A percentile compares a stretch with the other conserved stretches of the same genome.
Conservation (phyloP, 2,888 invertebrate species). For the Melanophora roralis region DNA sequence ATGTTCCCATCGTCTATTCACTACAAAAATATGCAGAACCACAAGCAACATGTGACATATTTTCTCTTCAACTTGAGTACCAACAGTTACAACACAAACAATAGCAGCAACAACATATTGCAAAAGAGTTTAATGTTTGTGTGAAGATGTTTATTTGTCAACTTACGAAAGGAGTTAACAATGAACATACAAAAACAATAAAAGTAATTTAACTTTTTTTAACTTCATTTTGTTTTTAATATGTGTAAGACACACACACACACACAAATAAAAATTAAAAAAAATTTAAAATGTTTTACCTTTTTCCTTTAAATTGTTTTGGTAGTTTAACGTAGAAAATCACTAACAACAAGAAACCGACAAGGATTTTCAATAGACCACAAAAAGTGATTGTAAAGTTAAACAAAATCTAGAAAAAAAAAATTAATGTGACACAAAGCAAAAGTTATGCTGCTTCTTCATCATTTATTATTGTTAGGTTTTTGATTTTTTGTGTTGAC, state of each 20-base stretch:
- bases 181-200: not conserved
- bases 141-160: conserved; percentile 6
- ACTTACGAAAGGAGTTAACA: conserved; percentile 10
- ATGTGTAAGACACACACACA: not conserved
- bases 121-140: not conserved
- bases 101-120: conserved; percentile 33
- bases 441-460: conserved; percentile 19
- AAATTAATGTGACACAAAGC: conserved; percentile 14
- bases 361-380: conserved; percentile 52
- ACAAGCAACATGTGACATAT: conserved; percentile 43
- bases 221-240: too few species aligned
- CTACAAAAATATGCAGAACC: not conserved
- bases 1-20: not conserved
- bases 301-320: conserved; percentile 28
- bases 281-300: conserved; percentile 19
- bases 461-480: conserved; percentile 32
- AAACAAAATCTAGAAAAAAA: conserved; percentile 15
- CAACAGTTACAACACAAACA: conserved; percentile 52
- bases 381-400: conserved; percentile 39
- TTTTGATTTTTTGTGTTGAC: conserved; percentile 26
- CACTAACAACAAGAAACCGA: not conserved
- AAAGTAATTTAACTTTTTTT: conserved; percentile 12
- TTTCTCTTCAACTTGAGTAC: not conserved
- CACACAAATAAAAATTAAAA: not conserved
- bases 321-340: not conserved